Conservation (phyloP, 2,797 vertebrate genomes). For the Perodicticus potto region DNA sequence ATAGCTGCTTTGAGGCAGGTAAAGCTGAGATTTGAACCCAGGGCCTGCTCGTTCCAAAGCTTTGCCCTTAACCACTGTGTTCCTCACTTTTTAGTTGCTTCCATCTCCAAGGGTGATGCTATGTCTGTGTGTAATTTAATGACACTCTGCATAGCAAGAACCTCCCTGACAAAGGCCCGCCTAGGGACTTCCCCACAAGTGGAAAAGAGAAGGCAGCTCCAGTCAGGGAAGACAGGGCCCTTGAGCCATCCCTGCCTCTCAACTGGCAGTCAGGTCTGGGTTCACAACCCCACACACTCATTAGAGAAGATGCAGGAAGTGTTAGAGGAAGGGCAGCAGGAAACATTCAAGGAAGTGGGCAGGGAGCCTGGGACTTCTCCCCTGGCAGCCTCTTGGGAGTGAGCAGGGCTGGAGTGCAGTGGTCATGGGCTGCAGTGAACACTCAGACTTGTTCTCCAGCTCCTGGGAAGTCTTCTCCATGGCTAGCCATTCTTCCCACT, state of each 20-base stretch:
- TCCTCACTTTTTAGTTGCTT: neutral
- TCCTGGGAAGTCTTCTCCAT: rapidly evolving
- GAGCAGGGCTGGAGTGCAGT: neutral
- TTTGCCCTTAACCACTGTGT: neutral
- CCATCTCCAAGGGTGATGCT: neutral
- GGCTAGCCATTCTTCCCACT: neutral
- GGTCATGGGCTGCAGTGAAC: neutral
- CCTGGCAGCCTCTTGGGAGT: neutral
- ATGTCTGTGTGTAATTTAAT: neutral
- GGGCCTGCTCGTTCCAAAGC: neutral
- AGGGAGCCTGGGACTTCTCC: neutral
- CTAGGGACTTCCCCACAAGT: neutral
- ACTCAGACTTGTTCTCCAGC: neutral
- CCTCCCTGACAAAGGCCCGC: conserved; percentile 15
- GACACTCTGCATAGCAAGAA: neutral
- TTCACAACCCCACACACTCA: neutral
- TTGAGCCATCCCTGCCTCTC: rapidly evolving
- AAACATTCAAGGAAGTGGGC: neutral
- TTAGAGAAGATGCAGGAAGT: neutral
- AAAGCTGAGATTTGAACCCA: neutral
- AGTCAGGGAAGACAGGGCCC: neutral
- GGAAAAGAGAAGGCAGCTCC: neutral
- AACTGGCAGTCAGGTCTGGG: neutral
- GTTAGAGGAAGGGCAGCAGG: neutral
- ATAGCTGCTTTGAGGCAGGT: neutral